phyloP scores from a whole-genome alignment of 2,113 vertebrate species.

The Ptilonorhynchus violaceus region DNA sequence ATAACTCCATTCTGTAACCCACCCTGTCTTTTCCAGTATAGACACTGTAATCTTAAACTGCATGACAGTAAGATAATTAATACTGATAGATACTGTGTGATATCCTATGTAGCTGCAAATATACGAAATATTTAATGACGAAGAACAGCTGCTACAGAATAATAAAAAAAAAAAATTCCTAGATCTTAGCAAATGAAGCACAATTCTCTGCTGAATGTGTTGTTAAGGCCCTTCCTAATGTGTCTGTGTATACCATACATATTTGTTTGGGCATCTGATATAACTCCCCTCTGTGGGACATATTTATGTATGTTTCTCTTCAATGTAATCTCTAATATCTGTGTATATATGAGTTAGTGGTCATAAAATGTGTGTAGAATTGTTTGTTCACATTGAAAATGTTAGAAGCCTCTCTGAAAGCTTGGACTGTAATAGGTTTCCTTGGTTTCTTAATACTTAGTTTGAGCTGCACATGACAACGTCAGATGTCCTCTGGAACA shows the following conservation, averaged over 20 bases:
- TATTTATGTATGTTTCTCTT: neutral
- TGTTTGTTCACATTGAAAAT: neutral
- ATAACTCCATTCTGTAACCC: slow-evolving; percentile 43
- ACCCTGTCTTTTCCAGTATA: slow-evolving; percentile 27
- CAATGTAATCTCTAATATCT: neutral
- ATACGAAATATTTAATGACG: neutral
- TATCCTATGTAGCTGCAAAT: neutral
- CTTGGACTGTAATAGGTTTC: neutral
- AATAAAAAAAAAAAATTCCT: neutral
- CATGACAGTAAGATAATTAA: slow-evolving; percentile 43
- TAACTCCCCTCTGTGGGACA: neutral
- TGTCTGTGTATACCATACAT: slow-evolving; percentile 38
- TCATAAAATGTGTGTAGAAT: neutral
- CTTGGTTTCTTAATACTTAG: neutral
- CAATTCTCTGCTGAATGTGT: neutral
- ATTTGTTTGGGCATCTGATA: slow-evolving; percentile 1
- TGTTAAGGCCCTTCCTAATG: slow-evolving; percentile 21
- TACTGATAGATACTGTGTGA: neutral
- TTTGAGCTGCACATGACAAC: neutral
- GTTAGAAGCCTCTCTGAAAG: neutral
- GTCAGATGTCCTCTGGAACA: neutral
- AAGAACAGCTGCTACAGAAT: slow-evolving; percentile 16
- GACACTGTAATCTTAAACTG: slow-evolving; percentile 10
- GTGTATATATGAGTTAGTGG: neutral
- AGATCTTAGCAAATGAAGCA: neutral